Percentiles rank a stretch among this genome's conserved stretches.
phyloP scores from a whole-genome alignment of 2,113 vertebrate species.

The Pipra filicauda region DNA sequence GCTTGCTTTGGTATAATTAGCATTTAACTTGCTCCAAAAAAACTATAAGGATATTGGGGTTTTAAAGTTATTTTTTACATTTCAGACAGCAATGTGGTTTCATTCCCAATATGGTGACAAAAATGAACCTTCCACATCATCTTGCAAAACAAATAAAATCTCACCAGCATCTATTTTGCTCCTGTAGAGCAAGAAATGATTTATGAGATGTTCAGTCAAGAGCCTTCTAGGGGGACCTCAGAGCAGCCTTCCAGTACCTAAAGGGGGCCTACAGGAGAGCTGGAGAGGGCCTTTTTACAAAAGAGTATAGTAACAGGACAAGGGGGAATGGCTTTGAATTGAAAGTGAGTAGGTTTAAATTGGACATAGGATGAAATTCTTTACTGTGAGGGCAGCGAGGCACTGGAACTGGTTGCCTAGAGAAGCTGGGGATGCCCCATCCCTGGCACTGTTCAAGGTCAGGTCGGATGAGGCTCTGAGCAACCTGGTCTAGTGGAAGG shows the following conservation, averaged over 20 bases:
- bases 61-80: background rate
- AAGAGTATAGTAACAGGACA: background rate
- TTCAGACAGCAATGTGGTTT: background rate
- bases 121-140: background rate
- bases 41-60: background rate
- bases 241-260: background rate
- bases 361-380: background rate
- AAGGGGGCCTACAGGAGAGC: background rate
- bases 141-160: constrained; percentile 32
- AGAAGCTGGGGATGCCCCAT: background rate
- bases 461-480: background rate
- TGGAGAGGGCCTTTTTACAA: background rate
- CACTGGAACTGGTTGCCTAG: background rate
- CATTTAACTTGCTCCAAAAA: background rate
- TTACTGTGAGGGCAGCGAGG: background rate
- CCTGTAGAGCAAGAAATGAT: background rate
- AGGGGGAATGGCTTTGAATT: background rate
- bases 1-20: constrained; percentile 6
- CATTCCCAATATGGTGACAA: background rate
- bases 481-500: background rate
- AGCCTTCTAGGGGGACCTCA: background rate
- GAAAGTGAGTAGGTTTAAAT: background rate
- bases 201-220: background rate
- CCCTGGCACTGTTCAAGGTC: background rate
- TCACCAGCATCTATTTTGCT: background rate